Conservation (phyloP, 2,113 vertebrate genomes). For the Hypanus sabinus region DNA sequence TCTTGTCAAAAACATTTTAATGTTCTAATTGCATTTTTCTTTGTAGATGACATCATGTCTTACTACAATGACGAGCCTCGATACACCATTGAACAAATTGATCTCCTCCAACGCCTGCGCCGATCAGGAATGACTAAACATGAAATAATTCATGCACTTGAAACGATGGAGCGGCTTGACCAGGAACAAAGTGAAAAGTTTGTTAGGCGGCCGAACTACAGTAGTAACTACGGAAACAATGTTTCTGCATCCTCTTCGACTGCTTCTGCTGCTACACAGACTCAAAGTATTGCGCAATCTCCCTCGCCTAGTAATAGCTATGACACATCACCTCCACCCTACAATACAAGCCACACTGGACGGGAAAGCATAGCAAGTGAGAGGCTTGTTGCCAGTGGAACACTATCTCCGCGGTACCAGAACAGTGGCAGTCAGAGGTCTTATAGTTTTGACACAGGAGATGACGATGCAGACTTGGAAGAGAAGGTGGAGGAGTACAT, state of each 20-base stretch:
- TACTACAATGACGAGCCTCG: conserved; percentile 66
- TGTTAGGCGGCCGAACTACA: conserved; percentile 46
- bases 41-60: conserved; percentile 61
- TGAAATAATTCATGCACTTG: conserved; percentile 67
- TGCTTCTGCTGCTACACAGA: conserved; percentile 66
- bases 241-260: conserved; percentile 54
- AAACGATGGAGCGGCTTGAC: conserved; percentile 68
- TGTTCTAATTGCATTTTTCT: not conserved
- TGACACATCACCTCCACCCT: conserved; percentile 63
- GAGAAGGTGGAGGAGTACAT: conserved; percentile 74
- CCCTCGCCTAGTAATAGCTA: conserved; percentile 68
- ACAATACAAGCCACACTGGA: conserved; percentile 27
- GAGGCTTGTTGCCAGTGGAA: conserved; percentile 30
- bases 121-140: conserved; percentile 69
- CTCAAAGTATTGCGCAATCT: conserved; percentile 61
- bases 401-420: conserved; percentile 53
- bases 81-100: conserved; percentile 72
- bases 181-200: conserved; percentile 50
- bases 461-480: conserved; percentile 72
- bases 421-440: conserved; percentile 57
- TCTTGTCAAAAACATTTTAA: too few relatives aligned
- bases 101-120: conserved; percentile 68
- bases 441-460: conserved; percentile 64
- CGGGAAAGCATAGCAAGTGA: conserved; percentile 7
- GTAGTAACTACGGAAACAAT: conserved; percentile 52